Evolutionary conservation across 1,140 invertebrate genomes (phyloP).

Genomic region (Saxidomus purpurata): DNA sequence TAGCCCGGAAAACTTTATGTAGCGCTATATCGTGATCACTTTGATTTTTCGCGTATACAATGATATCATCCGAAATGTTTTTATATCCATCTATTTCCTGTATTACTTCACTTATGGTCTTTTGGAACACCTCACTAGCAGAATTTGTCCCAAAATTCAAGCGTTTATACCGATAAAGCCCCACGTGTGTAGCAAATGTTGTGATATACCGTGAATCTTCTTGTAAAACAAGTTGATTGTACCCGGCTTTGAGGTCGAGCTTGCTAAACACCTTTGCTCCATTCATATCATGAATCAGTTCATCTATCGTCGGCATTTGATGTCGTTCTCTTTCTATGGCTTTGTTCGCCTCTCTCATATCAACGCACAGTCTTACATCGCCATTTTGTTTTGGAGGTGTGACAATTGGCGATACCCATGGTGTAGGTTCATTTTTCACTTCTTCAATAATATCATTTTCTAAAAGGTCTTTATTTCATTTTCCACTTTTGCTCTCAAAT

Average conservation of each 20-base stretch:
- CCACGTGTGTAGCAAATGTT: slow-evolving; percentile 61
- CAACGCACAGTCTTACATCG: slow-evolving; percentile 72
- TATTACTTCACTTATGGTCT: slow-evolving; percentile 56
- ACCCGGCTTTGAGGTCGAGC: too few species aligned
- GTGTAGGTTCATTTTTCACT: too few species aligned
- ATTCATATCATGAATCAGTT: slow-evolving; percentile 70
- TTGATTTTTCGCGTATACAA: slow-evolving; percentile 60
- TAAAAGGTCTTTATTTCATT: too few species aligned
- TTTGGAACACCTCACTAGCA: slow-evolving; percentile 74
- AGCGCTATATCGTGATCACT: slow-evolving; percentile 75
- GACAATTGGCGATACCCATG: too few species aligned
- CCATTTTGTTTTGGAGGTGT: too few species aligned
- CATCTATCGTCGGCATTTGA: slow-evolving; percentile 74
- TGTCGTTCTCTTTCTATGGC: slow-evolving; percentile 72
- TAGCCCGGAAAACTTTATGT: slow-evolving; percentile 60
- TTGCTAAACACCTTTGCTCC: slow-evolving; percentile 66
- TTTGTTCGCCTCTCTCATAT: too few species aligned
- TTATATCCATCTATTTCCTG: slow-evolving; percentile 46
- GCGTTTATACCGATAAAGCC: slow-evolving; percentile 60
- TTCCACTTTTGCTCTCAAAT: too few species aligned
- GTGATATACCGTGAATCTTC: slow-evolving; percentile 59
- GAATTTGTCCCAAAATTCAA: slow-evolving; percentile 73
- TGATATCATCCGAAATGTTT: slow-evolving; percentile 75
- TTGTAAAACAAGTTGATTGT: too few species aligned
- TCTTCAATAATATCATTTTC: too few species aligned